Conservation (phyloP, 2,888 invertebrate species). For the Cyrtodaria siliqua region DNA sequence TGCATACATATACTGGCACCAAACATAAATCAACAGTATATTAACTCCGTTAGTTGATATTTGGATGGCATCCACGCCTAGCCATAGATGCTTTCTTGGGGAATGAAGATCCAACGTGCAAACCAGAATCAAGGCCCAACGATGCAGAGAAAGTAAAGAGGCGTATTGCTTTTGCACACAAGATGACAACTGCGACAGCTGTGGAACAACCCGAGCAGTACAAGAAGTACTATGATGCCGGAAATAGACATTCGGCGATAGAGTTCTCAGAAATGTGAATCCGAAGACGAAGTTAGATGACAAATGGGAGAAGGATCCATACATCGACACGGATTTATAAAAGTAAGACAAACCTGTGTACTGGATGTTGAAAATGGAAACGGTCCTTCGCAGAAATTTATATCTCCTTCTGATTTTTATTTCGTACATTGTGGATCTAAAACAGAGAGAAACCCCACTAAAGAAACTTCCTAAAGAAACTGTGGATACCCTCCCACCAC, state of each 20-base stretch:
- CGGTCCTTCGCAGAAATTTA: constrained; percentile 15
- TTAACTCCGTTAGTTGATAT: background rate
- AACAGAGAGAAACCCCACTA: no score
- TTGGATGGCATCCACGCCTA: constrained; percentile 37
- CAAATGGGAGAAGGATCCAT: constrained; percentile 22
- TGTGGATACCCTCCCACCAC: no score
- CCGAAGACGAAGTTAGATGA: constrained; percentile 17
- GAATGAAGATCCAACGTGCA: background rate
- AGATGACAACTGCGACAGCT: constrained; percentile 5
- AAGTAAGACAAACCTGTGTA: constrained; percentile 20
- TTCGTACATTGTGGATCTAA: background rate
- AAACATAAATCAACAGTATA: background rate
- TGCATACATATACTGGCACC: background rate
- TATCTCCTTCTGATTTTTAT: constrained; percentile 19
- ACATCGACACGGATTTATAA: background rate
- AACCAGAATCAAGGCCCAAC: background rate
- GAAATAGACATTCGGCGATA: constrained; percentile 5
- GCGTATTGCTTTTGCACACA: constrained; percentile 21
- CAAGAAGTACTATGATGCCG: constrained; percentile 12
- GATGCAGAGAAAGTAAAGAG: constrained; percentile 19
- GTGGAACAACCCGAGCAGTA: background rate
- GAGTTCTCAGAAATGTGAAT: constrained; percentile 20
- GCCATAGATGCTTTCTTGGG: constrained; percentile 44
- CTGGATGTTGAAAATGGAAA: constrained; percentile 11
- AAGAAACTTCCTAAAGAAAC: no score